Evolutionary conservation across 2,888 invertebrate genomes (phyloP).

Genomic region (Hydrotaea cyrtoneurina): DNA sequence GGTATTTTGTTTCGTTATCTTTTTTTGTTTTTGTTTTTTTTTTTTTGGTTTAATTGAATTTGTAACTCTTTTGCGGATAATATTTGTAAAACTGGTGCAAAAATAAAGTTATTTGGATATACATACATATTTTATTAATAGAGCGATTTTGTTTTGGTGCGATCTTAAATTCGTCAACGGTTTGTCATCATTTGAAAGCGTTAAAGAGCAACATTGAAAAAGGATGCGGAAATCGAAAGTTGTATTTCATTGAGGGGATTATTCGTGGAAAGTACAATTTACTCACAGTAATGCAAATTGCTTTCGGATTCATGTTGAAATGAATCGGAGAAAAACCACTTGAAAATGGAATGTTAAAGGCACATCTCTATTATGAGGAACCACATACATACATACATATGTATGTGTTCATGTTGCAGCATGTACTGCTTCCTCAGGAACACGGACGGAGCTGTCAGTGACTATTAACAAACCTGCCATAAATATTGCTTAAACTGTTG

Average conservation of each 20-base stretch:
- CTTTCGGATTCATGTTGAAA: no score
- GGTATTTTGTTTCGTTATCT: neutral
- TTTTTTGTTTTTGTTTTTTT: neutral
- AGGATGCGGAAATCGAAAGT: neutral
- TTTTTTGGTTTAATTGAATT: neutral
- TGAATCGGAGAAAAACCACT: no score
- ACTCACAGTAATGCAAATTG: no score
- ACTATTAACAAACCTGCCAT: no score
- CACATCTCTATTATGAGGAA: no score
- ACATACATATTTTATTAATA: neutral
- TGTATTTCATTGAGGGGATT: neutral
- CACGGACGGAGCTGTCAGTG: no score
- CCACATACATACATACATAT: no score
- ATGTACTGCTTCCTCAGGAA: no score
- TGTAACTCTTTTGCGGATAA: neutral
- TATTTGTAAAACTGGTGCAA: conserved; percentile 3
- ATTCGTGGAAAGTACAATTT: no score
- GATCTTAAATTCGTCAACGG: neutral
- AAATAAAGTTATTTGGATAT: neutral
- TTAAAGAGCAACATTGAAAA: neutral
- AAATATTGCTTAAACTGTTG: no score
- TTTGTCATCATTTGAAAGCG: neutral
- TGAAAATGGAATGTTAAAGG: no score
- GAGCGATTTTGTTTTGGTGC: neutral
- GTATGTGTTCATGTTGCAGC: no score